Evolutionary conservation across 2,888 invertebrate species (phyloP), one percentile per base, ranked within the genome.

Genomic region (Eristalinus sepulchralis): DNA sequence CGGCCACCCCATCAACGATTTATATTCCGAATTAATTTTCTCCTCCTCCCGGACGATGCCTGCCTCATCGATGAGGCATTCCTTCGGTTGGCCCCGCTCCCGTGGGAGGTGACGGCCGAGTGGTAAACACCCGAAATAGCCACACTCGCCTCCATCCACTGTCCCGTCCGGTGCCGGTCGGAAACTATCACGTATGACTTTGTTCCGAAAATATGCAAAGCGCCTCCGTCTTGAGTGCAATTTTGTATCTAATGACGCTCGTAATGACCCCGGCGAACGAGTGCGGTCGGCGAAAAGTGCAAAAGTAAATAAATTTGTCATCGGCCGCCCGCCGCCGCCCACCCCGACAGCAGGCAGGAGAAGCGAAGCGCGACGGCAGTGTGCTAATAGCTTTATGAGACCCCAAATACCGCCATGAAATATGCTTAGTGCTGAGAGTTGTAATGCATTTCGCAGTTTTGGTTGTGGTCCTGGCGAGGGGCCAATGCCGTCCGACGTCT

Each of bases 301-400:
- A 78, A 78, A 78, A 78, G 64, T 71, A 78, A 78, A 78, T 78
- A 64, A 71, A 71, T 78, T 57, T 78, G 63, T 78, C 78, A 77
- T 68, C 27, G 11, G n/a, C 17, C 59, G 33, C 24, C 31, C 2
- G 64, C 22, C 33, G 22, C 11, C 11, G 5, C 13, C 1, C 11
- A n/a, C n/a, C n/a, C n/a, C n/a, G 20, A 31, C 1, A 1, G 9
- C 10, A 33, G 17, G 70, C 57, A 36, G 20, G 31, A 6, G 17
- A 10, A 3, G 8, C 20, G 22, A 17, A 11, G 11, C 57, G 17
- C 0, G 13, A 34, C 31, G 20, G 9, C 17, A 31, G 34, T 31
- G 57, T 73, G 67, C 57, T 83, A 79, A 73, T 75, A 64, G 64
- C 68, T 79, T 73, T 31, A 83, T 64, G 79, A 57, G 73, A 79